Evolutionary conservation across 1,140 invertebrate genomes (phyloP).

Genomic region (Microplitis demolitor): DNA sequence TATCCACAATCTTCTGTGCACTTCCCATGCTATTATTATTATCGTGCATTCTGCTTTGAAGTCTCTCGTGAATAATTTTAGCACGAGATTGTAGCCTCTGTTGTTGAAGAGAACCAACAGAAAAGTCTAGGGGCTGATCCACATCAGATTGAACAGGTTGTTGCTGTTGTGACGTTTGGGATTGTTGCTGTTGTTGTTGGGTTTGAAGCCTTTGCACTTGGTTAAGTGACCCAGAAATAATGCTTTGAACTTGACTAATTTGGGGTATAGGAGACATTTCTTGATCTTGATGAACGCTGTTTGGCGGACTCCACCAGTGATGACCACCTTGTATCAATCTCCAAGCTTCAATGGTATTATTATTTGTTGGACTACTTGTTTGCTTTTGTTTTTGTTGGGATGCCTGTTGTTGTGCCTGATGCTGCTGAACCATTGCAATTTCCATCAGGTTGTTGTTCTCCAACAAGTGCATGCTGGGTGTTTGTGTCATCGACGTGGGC

Average conservation of each 20-base stretch:
- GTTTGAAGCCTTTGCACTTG: conserved; percentile 47
- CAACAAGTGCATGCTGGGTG: conserved; percentile 58
- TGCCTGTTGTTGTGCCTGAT: conserved; percentile 36
- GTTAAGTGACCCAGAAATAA: conserved; percentile 38
- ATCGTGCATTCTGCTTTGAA: conserved; percentile 47
- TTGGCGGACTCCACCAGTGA: conserved; percentile 55
- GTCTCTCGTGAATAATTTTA: conserved; percentile 49
- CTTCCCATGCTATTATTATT: conserved; percentile 53
- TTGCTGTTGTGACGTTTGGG: conserved; percentile 10
- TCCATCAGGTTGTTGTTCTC: conserved; percentile 56
- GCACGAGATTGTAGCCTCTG: conserved; percentile 46
- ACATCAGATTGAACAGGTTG: conserved; percentile 42
- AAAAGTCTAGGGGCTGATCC: conserved; percentile 59
- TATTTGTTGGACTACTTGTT: conserved; percentile 55
- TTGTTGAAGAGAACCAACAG: conserved; percentile 57
- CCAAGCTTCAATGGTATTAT: conserved; percentile 59
- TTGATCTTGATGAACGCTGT: conserved; percentile 41
- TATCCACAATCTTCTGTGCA: conserved; percentile 38
- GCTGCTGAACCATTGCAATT: conserved; percentile 45
- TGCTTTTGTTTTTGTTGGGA: conserved; percentile 54
- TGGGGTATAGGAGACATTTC: conserved; percentile 34
- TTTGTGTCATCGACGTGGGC: conserved; percentile 57
- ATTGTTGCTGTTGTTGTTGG: conserved; percentile 28
- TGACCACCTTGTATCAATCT: conserved; percentile 54
- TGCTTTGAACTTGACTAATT: conserved; percentile 39